These are phyloP conservation scores for Hedychridium roseum DNA, from an alignment of 2,888 invertebrate genomes.

Conservation along the genomic window DNA sequence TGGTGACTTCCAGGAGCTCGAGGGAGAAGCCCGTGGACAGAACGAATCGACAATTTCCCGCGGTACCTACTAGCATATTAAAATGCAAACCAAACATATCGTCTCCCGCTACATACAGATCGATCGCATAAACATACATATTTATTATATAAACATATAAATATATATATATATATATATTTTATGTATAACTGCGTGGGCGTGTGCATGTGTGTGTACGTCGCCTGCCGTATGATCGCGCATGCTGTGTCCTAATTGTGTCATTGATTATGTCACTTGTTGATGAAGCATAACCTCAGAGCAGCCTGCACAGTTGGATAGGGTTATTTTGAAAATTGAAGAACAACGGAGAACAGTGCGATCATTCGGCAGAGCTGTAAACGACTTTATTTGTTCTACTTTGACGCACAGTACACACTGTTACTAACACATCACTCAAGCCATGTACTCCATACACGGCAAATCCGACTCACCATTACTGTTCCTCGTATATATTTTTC, in stretches of 20 bases:
- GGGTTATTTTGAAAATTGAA: constrained; percentile 8
- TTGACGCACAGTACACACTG: constrained; percentile 44
- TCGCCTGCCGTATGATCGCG: constrained; percentile 46
- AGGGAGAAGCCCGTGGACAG: constrained; percentile 77
- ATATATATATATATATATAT: constrained; percentile 22
- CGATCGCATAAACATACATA: constrained; percentile 23
- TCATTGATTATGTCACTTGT: no score
- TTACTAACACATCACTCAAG: constrained; percentile 36
- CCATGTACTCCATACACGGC: constrained; percentile 29
- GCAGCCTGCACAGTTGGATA: no score
- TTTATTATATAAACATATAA: constrained; percentile 4
- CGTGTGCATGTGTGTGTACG: constrained; percentile 54
- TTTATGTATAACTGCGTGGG: constrained; percentile 46
- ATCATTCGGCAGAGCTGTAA: constrained; percentile 42
- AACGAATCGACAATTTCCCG: constrained; percentile 86
- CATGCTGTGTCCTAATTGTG: no score
- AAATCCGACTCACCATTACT: no score
- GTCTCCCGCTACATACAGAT: not conserved
- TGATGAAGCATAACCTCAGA: no score
- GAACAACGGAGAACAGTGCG: constrained; percentile 19
- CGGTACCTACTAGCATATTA: constrained; percentile 70
- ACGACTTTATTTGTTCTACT: constrained; percentile 47
- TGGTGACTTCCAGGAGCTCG: constrained; percentile 49
- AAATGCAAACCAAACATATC: constrained; percentile 25
- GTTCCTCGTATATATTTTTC: no score